Conservation (phyloP, 2,888 invertebrate genomes). For the Alentia gelatinosa region DNA sequence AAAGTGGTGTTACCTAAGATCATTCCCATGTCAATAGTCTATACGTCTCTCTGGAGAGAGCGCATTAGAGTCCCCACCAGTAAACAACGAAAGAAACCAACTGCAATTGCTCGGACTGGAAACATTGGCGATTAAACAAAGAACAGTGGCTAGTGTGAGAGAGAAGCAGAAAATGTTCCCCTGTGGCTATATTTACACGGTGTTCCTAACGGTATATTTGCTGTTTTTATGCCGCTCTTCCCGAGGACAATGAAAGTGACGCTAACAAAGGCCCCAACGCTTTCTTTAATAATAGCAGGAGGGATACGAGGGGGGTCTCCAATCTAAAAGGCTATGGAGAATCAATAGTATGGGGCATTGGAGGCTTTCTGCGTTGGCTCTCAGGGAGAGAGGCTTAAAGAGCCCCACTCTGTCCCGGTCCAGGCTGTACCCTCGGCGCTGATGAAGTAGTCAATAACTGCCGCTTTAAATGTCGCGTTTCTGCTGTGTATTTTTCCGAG, state of each 20-base stretch:
- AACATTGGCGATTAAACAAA: too few relatives aligned
- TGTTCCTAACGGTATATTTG: neutral
- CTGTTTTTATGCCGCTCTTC: neutral
- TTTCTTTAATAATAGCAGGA: neutral
- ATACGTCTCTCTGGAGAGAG: neutral
- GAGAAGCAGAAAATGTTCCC: neutral
- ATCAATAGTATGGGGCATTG: neutral
- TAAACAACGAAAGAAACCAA: neutral
- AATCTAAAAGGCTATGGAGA: neutral
- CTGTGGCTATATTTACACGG: neutral
- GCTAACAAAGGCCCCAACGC: neutral
- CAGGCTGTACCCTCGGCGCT: neutral
- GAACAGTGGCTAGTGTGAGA: too few relatives aligned
- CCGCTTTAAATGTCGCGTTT: neutral
- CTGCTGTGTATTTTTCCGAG: neutral
- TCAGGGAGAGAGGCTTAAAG: neutral
- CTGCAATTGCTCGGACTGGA: too few relatives aligned
- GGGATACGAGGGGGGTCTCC: too few relatives aligned
- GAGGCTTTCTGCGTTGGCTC: neutral
- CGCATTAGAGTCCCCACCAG: neutral
- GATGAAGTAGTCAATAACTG: slow-evolving; percentile 37
- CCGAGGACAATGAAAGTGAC: neutral
- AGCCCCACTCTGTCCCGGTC: neutral
- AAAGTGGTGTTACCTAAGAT: slow-evolving; percentile 1
- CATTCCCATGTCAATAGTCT: neutral